Conservation (phyloP, 2,888 invertebrate genomes). For the Ectobius pallidus region DNA sequence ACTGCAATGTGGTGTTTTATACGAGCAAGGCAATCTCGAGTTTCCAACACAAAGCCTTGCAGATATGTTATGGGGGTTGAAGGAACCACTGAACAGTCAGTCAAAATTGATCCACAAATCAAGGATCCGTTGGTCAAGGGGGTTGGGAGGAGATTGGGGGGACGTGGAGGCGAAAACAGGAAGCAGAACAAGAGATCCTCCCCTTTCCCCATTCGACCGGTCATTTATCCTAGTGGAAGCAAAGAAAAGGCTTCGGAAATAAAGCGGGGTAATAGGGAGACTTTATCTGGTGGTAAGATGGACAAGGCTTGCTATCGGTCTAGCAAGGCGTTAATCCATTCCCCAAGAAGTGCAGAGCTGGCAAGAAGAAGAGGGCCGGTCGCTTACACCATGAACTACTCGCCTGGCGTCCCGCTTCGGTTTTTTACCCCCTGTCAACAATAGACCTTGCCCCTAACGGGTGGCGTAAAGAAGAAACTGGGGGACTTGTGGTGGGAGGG, state of each 20-base stretch:
- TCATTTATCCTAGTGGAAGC: conserved; percentile 43
- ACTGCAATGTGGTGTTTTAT: too few species aligned
- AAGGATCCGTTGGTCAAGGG: conserved; percentile 7
- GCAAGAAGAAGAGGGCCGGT: conserved; percentile 28
- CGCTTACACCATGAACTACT: background rate
- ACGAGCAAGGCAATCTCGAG: too few species aligned
- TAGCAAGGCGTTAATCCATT: conserved; percentile 41
- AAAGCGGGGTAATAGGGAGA: conserved; percentile 41
- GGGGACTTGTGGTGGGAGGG: too few species aligned
- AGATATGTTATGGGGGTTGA: too few species aligned
- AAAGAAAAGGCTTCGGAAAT: conserved; percentile 35
- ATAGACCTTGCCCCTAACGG: conserved; percentile 29
- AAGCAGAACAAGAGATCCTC: conserved; percentile 25
- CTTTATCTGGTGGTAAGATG: conserved; percentile 40
- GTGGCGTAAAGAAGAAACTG: conserved; percentile 5
- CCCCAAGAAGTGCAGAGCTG: conserved; percentile 41
- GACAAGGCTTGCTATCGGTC: background rate
- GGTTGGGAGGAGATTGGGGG: background rate
- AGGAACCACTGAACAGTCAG: background rate
- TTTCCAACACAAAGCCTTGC: too few species aligned
- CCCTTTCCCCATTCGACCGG: conserved; percentile 23
- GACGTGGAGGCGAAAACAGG: conserved; percentile 3
- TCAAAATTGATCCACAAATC: conserved; percentile 31
- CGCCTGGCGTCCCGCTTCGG: background rate
- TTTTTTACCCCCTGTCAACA: conserved; percentile 41